Conservation (phyloP, 1,140 invertebrate genomes). For the Procambarus clarkii region DNA sequence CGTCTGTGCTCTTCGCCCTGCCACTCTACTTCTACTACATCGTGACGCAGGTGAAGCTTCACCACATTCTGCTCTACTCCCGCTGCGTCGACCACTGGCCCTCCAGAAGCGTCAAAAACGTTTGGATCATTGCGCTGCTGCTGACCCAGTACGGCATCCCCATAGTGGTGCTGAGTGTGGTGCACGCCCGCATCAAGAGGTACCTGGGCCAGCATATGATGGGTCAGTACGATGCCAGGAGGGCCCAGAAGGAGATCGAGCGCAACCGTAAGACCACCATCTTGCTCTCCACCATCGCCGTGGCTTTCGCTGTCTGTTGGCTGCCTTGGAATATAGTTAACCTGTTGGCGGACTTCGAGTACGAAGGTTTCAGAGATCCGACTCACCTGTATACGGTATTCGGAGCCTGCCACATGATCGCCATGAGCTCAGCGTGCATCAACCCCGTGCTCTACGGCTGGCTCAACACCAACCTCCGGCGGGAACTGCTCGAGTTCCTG, state of each 20-base stretch:
- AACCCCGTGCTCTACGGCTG: constrained; percentile 80
- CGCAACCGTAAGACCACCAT: constrained; percentile 79
- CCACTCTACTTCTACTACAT: constrained; percentile 78
- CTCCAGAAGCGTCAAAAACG: constrained; percentile 75
- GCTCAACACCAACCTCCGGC: constrained; percentile 78
- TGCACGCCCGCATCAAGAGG: constrained; percentile 78
- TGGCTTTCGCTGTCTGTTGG: constrained; percentile 78
- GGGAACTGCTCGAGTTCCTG: constrained; percentile 75
- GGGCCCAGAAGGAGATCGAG: constrained; percentile 76
- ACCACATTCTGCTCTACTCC: constrained; percentile 74
- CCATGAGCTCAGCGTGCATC: constrained; percentile 79
- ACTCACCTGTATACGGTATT: constrained; percentile 77
- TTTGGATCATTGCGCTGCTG: constrained; percentile 78
- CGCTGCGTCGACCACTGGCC: constrained; percentile 77
- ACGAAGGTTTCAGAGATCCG: constrained; percentile 65
- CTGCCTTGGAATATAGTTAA: constrained; percentile 79
- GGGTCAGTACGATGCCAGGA: constrained; percentile 71
- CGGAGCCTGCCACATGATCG: constrained; percentile 79
- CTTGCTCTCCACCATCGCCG: constrained; percentile 77
- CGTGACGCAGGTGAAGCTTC: constrained; percentile 75
- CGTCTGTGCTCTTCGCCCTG: constrained; percentile 76
- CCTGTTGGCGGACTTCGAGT: constrained; percentile 74
- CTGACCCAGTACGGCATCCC: constrained; percentile 80
- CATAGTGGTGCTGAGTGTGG: constrained; percentile 77
- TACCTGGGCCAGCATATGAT: constrained; percentile 75